A percentile compares a stretch with the other conserved stretches of the same genome.
These are phyloP conservation scores for Peromyscus polionotus DNA, from an alignment of 2,113 vertebrate species.

Conservation along the genomic window DNA sequence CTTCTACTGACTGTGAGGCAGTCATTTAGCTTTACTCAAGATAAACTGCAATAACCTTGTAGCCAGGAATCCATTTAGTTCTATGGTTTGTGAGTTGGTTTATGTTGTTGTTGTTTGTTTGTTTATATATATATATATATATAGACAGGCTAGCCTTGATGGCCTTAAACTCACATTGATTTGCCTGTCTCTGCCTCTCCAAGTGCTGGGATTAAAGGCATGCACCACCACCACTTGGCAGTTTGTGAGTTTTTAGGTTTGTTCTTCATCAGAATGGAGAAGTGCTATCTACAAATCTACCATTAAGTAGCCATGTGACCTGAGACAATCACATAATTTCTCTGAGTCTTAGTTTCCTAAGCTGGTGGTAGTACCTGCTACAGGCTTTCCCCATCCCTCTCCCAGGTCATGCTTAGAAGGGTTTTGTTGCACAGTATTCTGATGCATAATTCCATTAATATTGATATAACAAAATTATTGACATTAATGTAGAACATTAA, in stretches of 20 bases:
- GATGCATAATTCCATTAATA: neutral
- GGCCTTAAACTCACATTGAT: neutral
- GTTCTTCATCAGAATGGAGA: neutral
- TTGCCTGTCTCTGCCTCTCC: neutral
- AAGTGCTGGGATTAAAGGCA: neutral
- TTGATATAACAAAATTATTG: neutral
- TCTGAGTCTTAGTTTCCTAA: neutral
- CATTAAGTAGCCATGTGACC: slow-evolving; percentile 5
- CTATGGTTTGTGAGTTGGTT: neutral
- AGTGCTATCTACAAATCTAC: neutral
- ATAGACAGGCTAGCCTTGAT: neutral
- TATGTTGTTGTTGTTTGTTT: neutral
- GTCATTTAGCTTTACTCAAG: neutral
- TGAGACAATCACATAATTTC: neutral
- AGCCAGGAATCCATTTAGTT: neutral
- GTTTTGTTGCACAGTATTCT: neutral
- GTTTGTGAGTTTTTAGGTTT: neutral
- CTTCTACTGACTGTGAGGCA: neutral
- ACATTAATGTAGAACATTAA: neutral
- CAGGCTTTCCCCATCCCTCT: neutral
- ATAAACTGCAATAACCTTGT: neutral
- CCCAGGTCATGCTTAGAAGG: neutral
- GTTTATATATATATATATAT: neutral
- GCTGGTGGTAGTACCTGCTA: neutral
- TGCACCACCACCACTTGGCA: neutral